Evolutionary conservation across 2,888 invertebrate genomes (phyloP), one percentile per base, ranked within the genome.

Genomic region (Smittia aterrima): DNA sequence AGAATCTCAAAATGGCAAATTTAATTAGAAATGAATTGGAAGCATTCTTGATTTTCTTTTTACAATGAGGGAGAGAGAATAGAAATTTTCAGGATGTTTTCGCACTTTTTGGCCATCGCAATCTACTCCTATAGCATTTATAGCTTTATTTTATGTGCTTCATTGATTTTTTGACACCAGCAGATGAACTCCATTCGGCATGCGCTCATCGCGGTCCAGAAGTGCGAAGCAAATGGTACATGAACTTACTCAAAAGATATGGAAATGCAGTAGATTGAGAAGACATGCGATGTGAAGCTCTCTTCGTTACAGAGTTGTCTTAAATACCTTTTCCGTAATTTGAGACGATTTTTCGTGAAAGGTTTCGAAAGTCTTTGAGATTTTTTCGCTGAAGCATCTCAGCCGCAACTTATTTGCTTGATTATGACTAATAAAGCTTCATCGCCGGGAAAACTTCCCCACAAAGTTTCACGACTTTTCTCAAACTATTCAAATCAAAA

Each of bases 101-200:
- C 47, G 16, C 47, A 47, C 47, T 13, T 47, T 47, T 38, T 47
- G 16, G 16, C 16, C 13, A n/a, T 47, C 47, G 3, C 4, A 47
- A 47, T 47, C 16, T 4, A 47, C 13, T 47, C 47, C 16, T 47
- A 13, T 47, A 47, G 58, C 20, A 71, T 71, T 54, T 71, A 70
- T 71, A 71, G 70, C 54, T 71, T 40, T 73, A 73, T 62, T 73
- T 73, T 73, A 62, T 73, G 64, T 73, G 72, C 72, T 73, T 73
- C 72, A 73, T 73, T 73, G 72, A 73, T 73, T 73, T 73, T 73
- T 73, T 73, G 58, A 73, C 58, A 62, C 58, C 47, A 62, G 40
- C 67, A 73, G 64, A 73, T 73, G 72, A 70, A 70, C 70, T 40
- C 47, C 25, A n/a, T 9, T n/a, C n/a, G 27, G 32, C 68, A 68